Conservation (phyloP, 2,113 vertebrate species). For the Psophia crepitans region DNA sequence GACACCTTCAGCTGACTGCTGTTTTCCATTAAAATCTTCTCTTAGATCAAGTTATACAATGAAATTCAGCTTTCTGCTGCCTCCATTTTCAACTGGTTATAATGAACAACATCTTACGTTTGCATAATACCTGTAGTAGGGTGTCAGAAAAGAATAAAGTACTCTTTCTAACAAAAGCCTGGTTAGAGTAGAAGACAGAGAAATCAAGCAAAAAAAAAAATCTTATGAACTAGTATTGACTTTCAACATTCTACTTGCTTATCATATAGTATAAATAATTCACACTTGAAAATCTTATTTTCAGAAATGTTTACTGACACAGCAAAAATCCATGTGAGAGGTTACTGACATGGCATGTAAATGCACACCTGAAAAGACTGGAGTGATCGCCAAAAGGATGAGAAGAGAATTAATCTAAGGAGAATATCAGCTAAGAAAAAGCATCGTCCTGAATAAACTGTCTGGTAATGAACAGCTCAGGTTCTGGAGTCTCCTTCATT, state of each 20-base stretch:
- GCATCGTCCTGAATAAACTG: not conserved
- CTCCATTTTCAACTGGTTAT: conserved; percentile 18
- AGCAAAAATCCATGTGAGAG: conserved; percentile 68
- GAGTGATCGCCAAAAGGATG: not conserved
- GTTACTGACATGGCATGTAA: conserved; percentile 63
- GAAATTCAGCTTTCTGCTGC: conserved; percentile 36
- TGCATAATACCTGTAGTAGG: conserved; percentile 22
- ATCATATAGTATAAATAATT: conserved; percentile 83
- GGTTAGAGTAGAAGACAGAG: conserved; percentile 4
- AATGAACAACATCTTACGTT: conserved; percentile 44
- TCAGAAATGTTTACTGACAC: conserved; percentile 87
- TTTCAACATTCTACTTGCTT: conserved; percentile 80
- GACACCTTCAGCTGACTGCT: not conserved
- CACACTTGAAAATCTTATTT: conserved; percentile 79
- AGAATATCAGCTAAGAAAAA: not conserved
- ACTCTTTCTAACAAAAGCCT: conserved; percentile 3
- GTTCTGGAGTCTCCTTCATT: not conserved
- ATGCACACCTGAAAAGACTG: not conserved
- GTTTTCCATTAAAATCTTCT: conserved; percentile 37
- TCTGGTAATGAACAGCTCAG: not conserved
- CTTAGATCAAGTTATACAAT: conserved; percentile 27
- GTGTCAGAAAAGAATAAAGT: conserved; percentile 46
- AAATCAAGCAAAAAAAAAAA: conserved; percentile 77
- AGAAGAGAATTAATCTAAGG: not conserved
- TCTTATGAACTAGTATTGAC: conserved; percentile 71